Evolutionary conservation across 2,113 vertebrate genomes (phyloP).

Genomic region (Platysteira castanea): DNA sequence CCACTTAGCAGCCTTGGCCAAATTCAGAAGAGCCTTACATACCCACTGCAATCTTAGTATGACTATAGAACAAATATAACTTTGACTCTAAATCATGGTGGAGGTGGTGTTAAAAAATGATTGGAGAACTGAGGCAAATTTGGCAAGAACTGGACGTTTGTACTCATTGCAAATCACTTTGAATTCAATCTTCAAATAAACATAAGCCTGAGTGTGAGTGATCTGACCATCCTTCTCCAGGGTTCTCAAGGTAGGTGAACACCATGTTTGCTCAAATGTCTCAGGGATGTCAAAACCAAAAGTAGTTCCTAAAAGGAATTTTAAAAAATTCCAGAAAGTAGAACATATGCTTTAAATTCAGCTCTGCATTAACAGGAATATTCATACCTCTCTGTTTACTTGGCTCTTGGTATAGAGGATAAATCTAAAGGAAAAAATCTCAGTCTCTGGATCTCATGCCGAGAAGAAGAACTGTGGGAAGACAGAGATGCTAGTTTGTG

Average conservation of each 20-base stretch:
- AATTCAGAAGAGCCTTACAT: constrained; percentile 17
- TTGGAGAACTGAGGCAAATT: neutral
- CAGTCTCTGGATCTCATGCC: neutral
- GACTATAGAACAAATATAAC: constrained; percentile 24
- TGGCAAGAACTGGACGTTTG: neutral
- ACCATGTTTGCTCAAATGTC: neutral
- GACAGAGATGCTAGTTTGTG: neutral
- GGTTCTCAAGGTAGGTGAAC: neutral
- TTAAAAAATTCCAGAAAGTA: neutral
- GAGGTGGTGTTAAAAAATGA: neutral
- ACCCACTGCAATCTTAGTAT: neutral
- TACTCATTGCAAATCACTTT: neutral
- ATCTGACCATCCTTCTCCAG: neutral
- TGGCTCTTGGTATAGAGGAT: neutral
- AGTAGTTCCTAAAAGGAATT: neutral
- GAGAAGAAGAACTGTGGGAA: neutral
- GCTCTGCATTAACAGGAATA: constrained; percentile 4
- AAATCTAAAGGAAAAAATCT: neutral
- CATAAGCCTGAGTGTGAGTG: neutral
- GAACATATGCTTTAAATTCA: constrained; percentile 19
- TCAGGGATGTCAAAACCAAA: neutral
- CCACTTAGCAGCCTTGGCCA: constrained; percentile 26
- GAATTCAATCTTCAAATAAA: neutral
- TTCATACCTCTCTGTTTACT: constrained; percentile 23
- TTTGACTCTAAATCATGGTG: neutral